Evolutionary conservation across 2,113 vertebrate species (phyloP).

Genomic region (Girardinichthys multiradiatus): DNA sequence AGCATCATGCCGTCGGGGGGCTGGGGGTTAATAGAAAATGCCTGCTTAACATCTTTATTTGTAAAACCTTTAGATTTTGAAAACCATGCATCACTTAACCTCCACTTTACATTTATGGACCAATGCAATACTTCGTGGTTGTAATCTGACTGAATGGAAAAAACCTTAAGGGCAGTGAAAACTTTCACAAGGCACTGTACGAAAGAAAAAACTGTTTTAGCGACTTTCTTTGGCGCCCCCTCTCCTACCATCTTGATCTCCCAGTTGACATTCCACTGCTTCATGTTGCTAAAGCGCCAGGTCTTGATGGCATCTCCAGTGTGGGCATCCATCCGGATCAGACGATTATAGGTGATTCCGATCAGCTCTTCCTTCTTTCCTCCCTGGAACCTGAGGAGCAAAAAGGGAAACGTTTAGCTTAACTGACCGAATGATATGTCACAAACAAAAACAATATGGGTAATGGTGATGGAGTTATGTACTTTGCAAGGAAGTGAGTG

Average conservation of each 20-base stretch:
- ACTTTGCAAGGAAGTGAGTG: conserved; percentile 98
- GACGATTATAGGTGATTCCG: conserved; percentile 95
- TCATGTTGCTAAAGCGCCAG: conserved; percentile 99
- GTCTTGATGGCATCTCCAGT: conserved; percentile 97
- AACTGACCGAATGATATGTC: background rate
- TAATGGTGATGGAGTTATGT: conserved; percentile 30
- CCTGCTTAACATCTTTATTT: too few relatives aligned
- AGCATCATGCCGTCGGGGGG: too few relatives aligned
- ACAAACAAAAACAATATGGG: background rate
- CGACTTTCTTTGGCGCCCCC: background rate
- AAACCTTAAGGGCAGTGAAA: too few relatives aligned
- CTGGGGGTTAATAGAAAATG: too few relatives aligned
- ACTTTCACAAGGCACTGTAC: too few relatives aligned
- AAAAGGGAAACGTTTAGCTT: background rate
- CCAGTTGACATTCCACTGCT: conserved; percentile 99
- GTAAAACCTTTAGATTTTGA: too few relatives aligned
- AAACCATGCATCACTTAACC: too few relatives aligned
- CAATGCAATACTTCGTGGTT: too few relatives aligned
- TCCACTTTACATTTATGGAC: too few relatives aligned
- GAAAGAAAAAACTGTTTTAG: background rate
- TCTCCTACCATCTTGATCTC: conserved; percentile 99
- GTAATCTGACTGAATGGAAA: too few relatives aligned
- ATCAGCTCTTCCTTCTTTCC: conserved; percentile 97
- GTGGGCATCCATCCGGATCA: conserved; percentile 95
- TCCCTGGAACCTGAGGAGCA: conserved; percentile 88